Conservation (phyloP, 2,888 invertebrate genomes). For the Molorchus minor region DNA sequence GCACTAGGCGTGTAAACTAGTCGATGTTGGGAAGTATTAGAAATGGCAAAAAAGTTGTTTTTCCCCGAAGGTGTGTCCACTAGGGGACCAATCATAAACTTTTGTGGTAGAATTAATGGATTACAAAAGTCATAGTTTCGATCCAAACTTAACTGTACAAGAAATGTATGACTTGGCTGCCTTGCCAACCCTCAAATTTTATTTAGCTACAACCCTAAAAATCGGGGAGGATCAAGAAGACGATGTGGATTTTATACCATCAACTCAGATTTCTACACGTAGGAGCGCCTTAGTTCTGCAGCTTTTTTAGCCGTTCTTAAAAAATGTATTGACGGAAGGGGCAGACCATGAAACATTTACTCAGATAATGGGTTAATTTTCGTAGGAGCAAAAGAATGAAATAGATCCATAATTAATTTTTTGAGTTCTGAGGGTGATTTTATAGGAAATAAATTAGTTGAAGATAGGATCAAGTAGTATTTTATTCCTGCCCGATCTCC, state of each 20-base stretch:
- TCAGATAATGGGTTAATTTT: conserved; percentile 9
- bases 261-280: background rate
- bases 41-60: conserved; percentile 14
- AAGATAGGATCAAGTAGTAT: conserved; percentile 33
- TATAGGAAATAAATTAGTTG: conserved; percentile 13
- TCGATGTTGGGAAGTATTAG: conserved; percentile 1
- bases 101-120: conserved; percentile 12
- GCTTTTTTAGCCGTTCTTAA: conserved; percentile 35
- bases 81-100: background rate
- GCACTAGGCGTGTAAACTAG: background rate
- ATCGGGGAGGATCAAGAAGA: background rate
- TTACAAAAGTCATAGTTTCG: conserved; percentile 13
- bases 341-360: background rate
- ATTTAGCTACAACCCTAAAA: conserved; percentile 11
- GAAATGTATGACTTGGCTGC: conserved; percentile 21
- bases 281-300: conserved; percentile 24
- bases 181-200: conserved; percentile 14
- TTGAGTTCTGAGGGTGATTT: conserved; percentile 8
- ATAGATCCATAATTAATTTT: background rate
- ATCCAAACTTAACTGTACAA: conserved; percentile 9
- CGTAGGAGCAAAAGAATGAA: background rate
- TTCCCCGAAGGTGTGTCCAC: conserved; percentile 5
- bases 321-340: conserved; percentile 13
- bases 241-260: background rate
- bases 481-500: conserved; percentile 42